Evolutionary conservation across 2,888 invertebrate genomes (phyloP), one percentile per base, ranked within the genome.

Genomic region (Leucophora obtusa): DNA sequence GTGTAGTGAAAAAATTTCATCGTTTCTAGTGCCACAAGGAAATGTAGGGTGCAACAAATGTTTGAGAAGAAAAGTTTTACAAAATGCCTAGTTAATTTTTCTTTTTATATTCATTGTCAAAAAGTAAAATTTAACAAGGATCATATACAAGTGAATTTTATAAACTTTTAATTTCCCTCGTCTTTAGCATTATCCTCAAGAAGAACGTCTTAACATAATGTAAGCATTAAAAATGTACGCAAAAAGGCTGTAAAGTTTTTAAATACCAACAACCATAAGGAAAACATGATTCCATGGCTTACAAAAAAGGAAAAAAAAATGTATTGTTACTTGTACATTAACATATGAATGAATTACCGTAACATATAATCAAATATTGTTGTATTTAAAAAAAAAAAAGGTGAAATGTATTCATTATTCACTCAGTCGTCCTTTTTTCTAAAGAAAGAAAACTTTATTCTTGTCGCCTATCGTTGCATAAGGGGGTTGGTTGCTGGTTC

Each of bases 321-420:
- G 43, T 70, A 70, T 38, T 56, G 28, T 69, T 69, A 69, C 54
- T 47, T 47, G 43, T 69, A 77, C 77, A 81, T 81, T 81, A 74
- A 73, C 81, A 81, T 81, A 77, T 77, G 81, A 81, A 77, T 70
- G 70, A 60, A 70, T 51, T 51, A 62, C 56, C 81, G 56, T 70
- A 74, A 70, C 50, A 66, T 33, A 73, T 73, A 81, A 73, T 70
- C 69, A 81, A 73, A 72, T 65, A 33, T 69, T 63, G 54, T 59
- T 62, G 60, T 15, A 53, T 56, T 54, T 14, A 35, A 5, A 50
- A 43, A 35, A 5, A 50, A 43, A 73, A 81, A 73, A 70, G 54
- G 65, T 70, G 51, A 77, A 73, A 77, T 73, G 28, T 60, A 53
- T 77, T 56, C 59, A 68, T 62, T 74, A 70, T 72, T 77, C 43